Evolutionary conservation across 2,888 invertebrate species (phyloP).

Genomic region (Phortica magna): DNA sequence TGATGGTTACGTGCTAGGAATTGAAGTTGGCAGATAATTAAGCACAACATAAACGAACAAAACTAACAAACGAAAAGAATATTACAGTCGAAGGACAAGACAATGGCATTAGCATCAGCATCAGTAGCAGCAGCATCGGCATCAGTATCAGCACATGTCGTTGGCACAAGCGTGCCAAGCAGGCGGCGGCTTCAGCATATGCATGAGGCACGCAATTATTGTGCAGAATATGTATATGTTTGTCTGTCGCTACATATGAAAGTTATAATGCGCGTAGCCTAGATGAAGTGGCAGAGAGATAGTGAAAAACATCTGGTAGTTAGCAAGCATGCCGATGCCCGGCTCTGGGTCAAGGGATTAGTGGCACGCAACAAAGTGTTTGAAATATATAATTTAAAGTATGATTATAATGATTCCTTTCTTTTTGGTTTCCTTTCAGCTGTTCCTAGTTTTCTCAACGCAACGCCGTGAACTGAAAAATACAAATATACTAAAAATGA

Average conservation of each 20-base stretch:
- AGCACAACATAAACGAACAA: constrained; percentile 29
- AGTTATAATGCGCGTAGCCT: background rate
- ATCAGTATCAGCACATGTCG: background rate
- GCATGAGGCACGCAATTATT: background rate
- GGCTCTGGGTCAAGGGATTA: constrained; percentile 33
- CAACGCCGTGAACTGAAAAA: background rate
- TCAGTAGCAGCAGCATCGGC: background rate
- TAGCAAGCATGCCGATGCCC: constrained; percentile 12
- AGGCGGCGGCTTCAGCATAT: background rate
- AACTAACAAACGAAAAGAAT: background rate
- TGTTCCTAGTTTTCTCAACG: constrained; percentile 42
- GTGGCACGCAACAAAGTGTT: constrained; percentile 35
- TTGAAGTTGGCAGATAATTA: constrained; percentile 68
- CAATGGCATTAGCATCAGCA: background rate
- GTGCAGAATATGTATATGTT: background rate
- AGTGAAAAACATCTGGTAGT: constrained; percentile 14
- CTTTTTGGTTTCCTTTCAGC: constrained; percentile 1
- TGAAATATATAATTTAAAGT: constrained; percentile 3
- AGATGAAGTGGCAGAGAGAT: constrained; percentile 40
- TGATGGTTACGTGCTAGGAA: constrained; percentile 64
- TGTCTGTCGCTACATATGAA: background rate
- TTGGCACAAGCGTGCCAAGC: too few species aligned
- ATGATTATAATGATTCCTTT: constrained; percentile 42
- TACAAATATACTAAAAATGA: constrained; percentile 38
- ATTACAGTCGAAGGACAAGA: background rate